phyloP scores from a whole-genome alignment of 2,797 vertebrate genomes.

The Epinephelus awoara region DNA sequence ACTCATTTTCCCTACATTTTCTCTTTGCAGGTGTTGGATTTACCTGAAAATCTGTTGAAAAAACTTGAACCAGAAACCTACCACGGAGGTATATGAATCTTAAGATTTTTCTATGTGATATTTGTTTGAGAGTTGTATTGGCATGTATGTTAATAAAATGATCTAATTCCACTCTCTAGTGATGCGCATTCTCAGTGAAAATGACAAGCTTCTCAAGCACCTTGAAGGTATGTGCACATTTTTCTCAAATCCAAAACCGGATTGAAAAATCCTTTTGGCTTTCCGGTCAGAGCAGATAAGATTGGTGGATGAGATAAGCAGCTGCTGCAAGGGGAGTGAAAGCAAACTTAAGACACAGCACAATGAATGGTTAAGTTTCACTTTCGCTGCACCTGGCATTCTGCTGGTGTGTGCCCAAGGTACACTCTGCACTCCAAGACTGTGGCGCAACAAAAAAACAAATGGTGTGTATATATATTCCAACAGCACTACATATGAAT shows the following conservation, averaged over 20 bases:
- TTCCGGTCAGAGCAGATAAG: no score
- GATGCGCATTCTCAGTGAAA: conserved; percentile 51
- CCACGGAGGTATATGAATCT: conserved; percentile 49
- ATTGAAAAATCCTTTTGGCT: no score
- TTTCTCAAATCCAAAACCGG: neutral
- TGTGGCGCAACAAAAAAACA: no score
- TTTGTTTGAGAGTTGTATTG: neutral
- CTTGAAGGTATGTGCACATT: conserved; percentile 58
- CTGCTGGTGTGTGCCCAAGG: no score
- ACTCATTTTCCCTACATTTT: neutral
- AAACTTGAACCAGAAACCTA: neutral
- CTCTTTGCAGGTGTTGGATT: conserved; percentile 69
- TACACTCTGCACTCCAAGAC: no score
- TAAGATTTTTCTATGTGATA: neutral
- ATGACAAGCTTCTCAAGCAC: conserved; percentile 32
- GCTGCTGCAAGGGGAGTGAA: no score
- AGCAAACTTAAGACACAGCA: no score
- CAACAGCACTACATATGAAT: no score
- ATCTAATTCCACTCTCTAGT: conserved; percentile 49
- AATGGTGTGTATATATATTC: no score
- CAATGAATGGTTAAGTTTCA: no score
- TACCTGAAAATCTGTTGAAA: conserved; percentile 46
- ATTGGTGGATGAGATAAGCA: no score
- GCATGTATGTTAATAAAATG: neutral
- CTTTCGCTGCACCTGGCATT: no score